phyloP scores from a whole-genome alignment of 1,140 invertebrate genomes.

The Papilio glaucus region DNA sequence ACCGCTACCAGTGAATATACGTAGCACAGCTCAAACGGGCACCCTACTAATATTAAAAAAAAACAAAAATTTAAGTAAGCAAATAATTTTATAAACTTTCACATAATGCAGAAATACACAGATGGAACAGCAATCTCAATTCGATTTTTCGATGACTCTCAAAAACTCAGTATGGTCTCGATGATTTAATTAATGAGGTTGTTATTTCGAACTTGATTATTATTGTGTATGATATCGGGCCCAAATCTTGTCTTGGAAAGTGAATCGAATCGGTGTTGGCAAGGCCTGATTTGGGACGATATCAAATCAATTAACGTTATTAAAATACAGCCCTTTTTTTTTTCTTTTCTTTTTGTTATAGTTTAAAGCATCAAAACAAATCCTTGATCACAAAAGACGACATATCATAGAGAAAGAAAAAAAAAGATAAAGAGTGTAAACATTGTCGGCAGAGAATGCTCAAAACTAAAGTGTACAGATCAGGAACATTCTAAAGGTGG shows the following conservation, averaged over 20 bases:
- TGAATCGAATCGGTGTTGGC: conserved; percentile 3
- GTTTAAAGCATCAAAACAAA: not conserved
- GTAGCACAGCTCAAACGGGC: too few species aligned
- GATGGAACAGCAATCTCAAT: too few species aligned
- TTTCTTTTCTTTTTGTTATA: too few species aligned
- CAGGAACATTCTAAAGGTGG: not conserved
- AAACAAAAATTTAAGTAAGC: too few species aligned
- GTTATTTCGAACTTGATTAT: not conserved
- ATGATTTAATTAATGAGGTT: not conserved
- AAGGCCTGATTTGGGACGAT: conserved; percentile 4
- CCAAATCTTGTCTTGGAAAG: not conserved
- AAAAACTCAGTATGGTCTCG: not conserved
- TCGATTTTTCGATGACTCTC: not conserved
- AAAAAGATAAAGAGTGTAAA: not conserved
- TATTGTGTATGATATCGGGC: not conserved
- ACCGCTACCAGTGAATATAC: too few species aligned
- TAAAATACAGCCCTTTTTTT: not conserved
- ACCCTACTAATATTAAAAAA: too few species aligned
- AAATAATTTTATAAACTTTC: too few species aligned
- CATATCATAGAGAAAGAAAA: not conserved
- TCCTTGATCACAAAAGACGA: not conserved
- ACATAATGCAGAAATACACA: too few species aligned
- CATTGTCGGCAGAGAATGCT: not conserved
- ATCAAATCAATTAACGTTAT: conserved; percentile 10
- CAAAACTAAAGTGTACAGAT: not conserved